Percentiles rank a stretch among this genome's conserved stretches.
phyloP scores from a whole-genome alignment of 2,888 invertebrate genomes.

The Scaptomyza flava region DNA sequence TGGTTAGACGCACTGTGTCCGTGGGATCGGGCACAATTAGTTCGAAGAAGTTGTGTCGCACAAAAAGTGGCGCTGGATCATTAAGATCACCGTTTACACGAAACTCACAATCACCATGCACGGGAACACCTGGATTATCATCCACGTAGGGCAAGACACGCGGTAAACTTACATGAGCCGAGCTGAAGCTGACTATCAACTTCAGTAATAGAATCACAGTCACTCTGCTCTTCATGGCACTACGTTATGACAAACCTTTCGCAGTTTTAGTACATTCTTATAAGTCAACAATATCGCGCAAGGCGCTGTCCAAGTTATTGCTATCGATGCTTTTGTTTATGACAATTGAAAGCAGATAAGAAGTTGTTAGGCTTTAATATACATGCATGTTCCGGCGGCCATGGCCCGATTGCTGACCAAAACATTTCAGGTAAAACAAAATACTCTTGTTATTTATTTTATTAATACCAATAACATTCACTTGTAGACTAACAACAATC shows the following conservation, averaged over 20 bases:
- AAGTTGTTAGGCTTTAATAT: neutral
- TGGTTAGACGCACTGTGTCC: conserved; percentile 72
- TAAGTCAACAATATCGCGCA: conserved; percentile 36
- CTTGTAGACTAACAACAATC: neutral
- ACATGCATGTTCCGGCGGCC: neutral
- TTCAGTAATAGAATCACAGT: conserved; percentile 42
- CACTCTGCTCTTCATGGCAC: conserved; percentile 55
- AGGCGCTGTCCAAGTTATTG: conserved; percentile 19
- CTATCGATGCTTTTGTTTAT: conserved; percentile 32
- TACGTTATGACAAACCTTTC: conserved; percentile 35
- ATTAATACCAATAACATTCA: neutral
- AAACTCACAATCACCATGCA: conserved; percentile 72
- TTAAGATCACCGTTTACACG: conserved; percentile 75
- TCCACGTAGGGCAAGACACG: conserved; percentile 56
- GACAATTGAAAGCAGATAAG: conserved; percentile 16
- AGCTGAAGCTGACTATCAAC: conserved; percentile 43
- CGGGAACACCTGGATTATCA: conserved; percentile 60
- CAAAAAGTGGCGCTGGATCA: conserved; percentile 87
- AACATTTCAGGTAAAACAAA: neutral
- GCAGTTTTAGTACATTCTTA: conserved; percentile 36
- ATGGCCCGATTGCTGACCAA: neutral
- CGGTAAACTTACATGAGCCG: conserved; percentile 21
- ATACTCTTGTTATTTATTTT: neutral
- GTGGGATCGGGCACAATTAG: conserved; percentile 72
- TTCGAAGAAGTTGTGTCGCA: conserved; percentile 82